Percentiles rank a stretch among this genome's conserved stretches.
phyloP scores from a whole-genome alignment of 2,888 invertebrate genomes.

The Catocala nupta region DNA sequence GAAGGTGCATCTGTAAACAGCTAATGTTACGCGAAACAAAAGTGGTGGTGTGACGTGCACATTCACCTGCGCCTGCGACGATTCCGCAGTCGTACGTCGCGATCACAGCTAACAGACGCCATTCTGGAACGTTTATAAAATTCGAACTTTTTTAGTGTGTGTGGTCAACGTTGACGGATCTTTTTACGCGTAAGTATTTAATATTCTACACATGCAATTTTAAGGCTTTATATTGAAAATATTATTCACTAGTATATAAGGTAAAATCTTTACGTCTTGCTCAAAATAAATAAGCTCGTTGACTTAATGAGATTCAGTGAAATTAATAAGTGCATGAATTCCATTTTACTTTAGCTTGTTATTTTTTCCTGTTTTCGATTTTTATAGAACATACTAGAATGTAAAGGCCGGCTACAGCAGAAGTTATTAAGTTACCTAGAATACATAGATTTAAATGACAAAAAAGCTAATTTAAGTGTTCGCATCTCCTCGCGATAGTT shows the following conservation, averaged over 20 bases:
- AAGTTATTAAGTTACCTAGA: conserved; percentile 4
- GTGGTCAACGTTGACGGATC: conserved; percentile 65
- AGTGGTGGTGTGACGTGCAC: conserved; percentile 79
- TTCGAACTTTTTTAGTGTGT: conserved; percentile 65
- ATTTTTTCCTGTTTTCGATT: conserved; percentile 7
- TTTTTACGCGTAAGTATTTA: conserved; percentile 52
- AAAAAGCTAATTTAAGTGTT: not conserved
- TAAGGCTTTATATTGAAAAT: too few relatives aligned
- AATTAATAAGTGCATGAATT: not conserved
- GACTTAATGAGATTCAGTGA: not conserved
- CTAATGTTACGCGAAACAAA: conserved; percentile 72
- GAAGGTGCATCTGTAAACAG: conserved; percentile 67
- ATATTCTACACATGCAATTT: conserved; percentile 12
- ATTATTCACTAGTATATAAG: too few relatives aligned
- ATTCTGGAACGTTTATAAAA: conserved; percentile 61
- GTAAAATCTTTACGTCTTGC: not conserved
- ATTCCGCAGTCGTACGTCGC: conserved; percentile 76
- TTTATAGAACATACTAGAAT: conserved; percentile 23
- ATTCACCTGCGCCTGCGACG: conserved; percentile 80
- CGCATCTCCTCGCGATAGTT: not conserved
- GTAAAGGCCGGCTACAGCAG: conserved; percentile 11
- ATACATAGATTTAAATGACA: not conserved
- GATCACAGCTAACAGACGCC: conserved; percentile 60
- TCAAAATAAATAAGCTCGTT: not conserved
- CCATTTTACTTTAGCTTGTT: not conserved